Evolutionary conservation across 2,888 invertebrate species (phyloP), one percentile per base, ranked within the genome.

Genomic region (Meandrusa payeni): DNA sequence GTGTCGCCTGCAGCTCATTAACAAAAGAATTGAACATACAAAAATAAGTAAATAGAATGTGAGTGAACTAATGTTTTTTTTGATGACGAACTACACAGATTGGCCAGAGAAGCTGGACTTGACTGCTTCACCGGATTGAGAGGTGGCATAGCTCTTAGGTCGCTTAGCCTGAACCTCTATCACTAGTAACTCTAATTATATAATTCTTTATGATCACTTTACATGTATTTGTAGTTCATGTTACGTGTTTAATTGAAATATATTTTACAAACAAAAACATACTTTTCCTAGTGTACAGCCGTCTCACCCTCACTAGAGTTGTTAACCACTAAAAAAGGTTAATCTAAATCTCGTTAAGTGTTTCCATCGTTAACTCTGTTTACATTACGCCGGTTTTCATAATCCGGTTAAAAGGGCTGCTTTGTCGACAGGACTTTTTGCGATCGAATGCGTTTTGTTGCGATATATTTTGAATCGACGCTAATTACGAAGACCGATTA

Each of bases 301-400:
- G 32, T 48, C 42, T 41, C 37, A 28, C 41, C 38, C 41, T 32
- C 41, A 37, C 32, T 31, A 26, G 19, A 29, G 15, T 2, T 27
- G 5, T 26, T 4, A 27, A 32, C 6, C 33, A 42, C 39, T 37
- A 45, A 50, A 50, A 50, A 50, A 50, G 47, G 41, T 50, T 46
- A 47, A 50, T 50, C 42, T 45, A 50, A 48, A 43, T 48, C 48
- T 46, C 46, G 46, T 47, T 48, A 48, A 50, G 46, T 50, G 45
- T 47, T 41, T 17, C 47, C 43, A 43, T 50, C 46, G 47, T 47
- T 47, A 50, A 50, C 46, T 40, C 42, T 47, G 42, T 47, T 50
- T 47, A 46, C 50, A 50, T 43, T 33, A 45, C 41, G 34, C 41
- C 41, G 40, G 41, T 42, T 34, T 37, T 17, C 29, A 22, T 31